Conservation (phyloP, 2,797 vertebrate species). For the Enteromius argenteus region DNA sequence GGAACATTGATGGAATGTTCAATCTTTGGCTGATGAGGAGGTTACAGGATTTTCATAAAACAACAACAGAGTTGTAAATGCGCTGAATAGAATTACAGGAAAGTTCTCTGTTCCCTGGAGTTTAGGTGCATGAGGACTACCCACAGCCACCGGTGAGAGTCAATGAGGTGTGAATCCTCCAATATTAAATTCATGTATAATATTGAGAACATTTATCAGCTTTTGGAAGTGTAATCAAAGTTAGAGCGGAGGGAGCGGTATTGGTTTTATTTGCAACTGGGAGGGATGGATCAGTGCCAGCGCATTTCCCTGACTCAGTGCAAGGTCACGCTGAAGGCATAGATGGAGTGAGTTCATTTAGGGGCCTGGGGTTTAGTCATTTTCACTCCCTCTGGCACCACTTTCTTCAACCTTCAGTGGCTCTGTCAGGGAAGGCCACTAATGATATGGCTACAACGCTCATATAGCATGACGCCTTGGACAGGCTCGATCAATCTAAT, state of each 20-base stretch:
- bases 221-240: conserved; percentile 70
- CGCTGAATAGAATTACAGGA: conserved; percentile 29
- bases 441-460: conserved; percentile 56
- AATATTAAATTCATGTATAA: conserved; percentile 68
- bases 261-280: conserved; percentile 60
- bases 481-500: conserved; percentile 51
- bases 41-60: background rate
- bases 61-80: conserved; percentile 7
- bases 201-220: conserved; percentile 66
- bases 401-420: conserved; percentile 38
- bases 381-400: conserved; percentile 50
- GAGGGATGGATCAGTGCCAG: conserved; percentile 61
- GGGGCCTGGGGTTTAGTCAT: conserved; percentile 56
- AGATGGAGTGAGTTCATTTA: conserved; percentile 67
- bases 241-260: conserved; percentile 47
- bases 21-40: background rate
- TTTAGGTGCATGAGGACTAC: conserved; percentile 27
- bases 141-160: conserved; percentile 35
- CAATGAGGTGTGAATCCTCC: conserved; percentile 60
- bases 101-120: conserved; percentile 24
- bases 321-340: conserved; percentile 59
- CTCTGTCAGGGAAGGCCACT: conserved; percentile 51
- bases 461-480: conserved; percentile 21
- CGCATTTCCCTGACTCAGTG: conserved; percentile 51
- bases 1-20: background rate